These are phyloP conservation scores for Drosophila lacteicornis DNA, from an alignment of 1,140 invertebrate genomes.

Conservation along the genomic window DNA sequence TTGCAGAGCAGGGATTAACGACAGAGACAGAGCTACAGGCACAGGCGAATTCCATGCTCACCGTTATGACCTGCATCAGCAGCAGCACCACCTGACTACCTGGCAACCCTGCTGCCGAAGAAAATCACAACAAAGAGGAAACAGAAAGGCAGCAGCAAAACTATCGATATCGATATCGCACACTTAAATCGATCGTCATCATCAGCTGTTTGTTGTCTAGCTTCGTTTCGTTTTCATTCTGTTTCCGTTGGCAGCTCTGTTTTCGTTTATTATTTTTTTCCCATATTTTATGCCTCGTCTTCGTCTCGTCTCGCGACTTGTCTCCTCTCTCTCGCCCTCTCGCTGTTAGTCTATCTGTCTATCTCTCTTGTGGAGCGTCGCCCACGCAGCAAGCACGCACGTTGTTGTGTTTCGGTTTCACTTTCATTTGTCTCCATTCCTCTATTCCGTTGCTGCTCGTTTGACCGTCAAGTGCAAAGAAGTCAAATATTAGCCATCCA, in stretches of 20 bases:
- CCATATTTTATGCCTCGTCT: slow-evolving; percentile 4
- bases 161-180: slow-evolving; percentile 33
- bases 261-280: slow-evolving; percentile 42
- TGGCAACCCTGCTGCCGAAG: slow-evolving; percentile 14
- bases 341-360: neutral
- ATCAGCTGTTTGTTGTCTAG: slow-evolving; percentile 50
- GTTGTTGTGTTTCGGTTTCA: slow-evolving; percentile 38
- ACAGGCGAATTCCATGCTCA: slow-evolving; percentile 3
- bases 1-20: slow-evolving; percentile 13
- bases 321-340: slow-evolving; percentile 2
- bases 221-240: slow-evolving; percentile 22
- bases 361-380: slow-evolving; percentile 11
- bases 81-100: neutral
- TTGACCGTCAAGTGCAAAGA: slow-evolving; percentile 67
- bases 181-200: slow-evolving; percentile 3
- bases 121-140: slow-evolving; percentile 1
- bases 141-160: neutral
- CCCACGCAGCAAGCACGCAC: slow-evolving; percentile 62
- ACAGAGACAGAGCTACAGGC: neutral
- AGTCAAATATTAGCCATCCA: slow-evolving; percentile 65
- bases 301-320: slow-evolving; percentile 2
- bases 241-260: slow-evolving; percentile 17
- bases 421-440: slow-evolving; percentile 39
- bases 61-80: slow-evolving; percentile 1
- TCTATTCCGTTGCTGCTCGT: slow-evolving; percentile 18